phyloP scores from a whole-genome alignment of 2,888 invertebrate genomes.

The Zaprionus obscuricornis region DNA sequence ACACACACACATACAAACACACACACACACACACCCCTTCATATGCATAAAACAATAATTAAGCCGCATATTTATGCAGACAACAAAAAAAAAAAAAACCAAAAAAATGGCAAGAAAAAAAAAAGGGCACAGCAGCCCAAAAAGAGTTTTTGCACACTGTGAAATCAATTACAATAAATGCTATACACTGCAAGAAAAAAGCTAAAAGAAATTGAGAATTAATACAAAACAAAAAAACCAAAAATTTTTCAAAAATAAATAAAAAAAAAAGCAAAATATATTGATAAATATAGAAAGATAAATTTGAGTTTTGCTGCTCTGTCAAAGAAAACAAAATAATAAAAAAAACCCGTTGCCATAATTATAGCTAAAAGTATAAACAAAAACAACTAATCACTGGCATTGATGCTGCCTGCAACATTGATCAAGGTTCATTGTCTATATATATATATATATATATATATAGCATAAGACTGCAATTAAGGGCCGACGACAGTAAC shows the following conservation, averaged over 20 bases:
- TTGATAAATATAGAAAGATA: no score
- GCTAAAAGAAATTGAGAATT: background rate
- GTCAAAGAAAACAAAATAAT: no score
- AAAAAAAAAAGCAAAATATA: no score
- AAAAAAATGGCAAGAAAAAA: conserved; percentile 50
- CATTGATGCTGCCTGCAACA: conserved; percentile 4
- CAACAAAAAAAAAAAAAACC: no score
- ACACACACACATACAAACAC: conserved; percentile 25
- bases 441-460: conserved; percentile 22
- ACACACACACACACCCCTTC: conserved; percentile 53
- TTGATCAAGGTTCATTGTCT: conserved; percentile 58
- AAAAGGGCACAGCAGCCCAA: conserved; percentile 59
- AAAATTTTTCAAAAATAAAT: no score
- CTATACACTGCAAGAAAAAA: conserved; percentile 26
- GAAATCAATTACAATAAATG: conserved; percentile 31
- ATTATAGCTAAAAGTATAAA: no score
- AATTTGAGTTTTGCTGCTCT: no score
- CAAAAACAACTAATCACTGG: no score
- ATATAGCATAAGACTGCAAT: conserved; percentile 12
- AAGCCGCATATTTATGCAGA: conserved; percentile 69
- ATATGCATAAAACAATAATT: conserved; percentile 74
- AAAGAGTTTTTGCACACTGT: conserved; percentile 17
- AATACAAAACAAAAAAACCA: no score
- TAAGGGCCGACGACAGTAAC: background rate
- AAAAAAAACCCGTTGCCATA: no score